Evolutionary conservation across 2,888 invertebrate species (phyloP), one percentile per base, ranked within the genome.

Genomic region (Hetaerina titia): DNA sequence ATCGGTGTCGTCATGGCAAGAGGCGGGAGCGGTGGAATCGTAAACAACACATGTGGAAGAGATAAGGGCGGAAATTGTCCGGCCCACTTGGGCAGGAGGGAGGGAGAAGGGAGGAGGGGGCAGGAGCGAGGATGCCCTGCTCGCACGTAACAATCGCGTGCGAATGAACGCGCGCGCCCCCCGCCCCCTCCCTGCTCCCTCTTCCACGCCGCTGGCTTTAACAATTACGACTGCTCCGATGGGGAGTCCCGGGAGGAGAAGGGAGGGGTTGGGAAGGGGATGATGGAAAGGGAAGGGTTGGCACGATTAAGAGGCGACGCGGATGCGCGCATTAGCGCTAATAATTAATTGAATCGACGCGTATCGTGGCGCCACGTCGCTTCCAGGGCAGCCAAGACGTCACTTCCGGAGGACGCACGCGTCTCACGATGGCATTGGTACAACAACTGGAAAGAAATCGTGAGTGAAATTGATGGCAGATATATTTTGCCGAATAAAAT

Each of bases 21-120:
- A 25, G 25, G 45, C 45, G 45, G 45, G 45, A 81, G 81, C 31
- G 81, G 81, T 31, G 89, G 56, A 57, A 22, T 89, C 56, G 58
- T 89, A 89, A 89, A 89, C 89, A 89, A 89, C 89, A 89, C 89
- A 89, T 89, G 89, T 89, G 89, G 89, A 89, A 89, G 89, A 89
- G 89, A 89, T 89, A 89, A 89, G 57, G 89, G 57, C 56, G 58
- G 58, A 89, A 81, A 81, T 81, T 81, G 81, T 31, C 2, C 81
- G 81, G 25, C 45, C 45, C 45, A 45, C 45, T 45, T 45, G 45
- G 45, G 45, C 45, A 45, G 45, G 45, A 69, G 69, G 11, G 69
- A 9, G 9, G 60, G 60, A 11, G 60, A 1, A 6, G 60, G 60
- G 4, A 60, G 60, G 60, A 17, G 60, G 60, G 11, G 17, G 6